Base-by-base conservation (phyloP, 2,888 invertebrate species). In the Troilus luridus region DNA sequence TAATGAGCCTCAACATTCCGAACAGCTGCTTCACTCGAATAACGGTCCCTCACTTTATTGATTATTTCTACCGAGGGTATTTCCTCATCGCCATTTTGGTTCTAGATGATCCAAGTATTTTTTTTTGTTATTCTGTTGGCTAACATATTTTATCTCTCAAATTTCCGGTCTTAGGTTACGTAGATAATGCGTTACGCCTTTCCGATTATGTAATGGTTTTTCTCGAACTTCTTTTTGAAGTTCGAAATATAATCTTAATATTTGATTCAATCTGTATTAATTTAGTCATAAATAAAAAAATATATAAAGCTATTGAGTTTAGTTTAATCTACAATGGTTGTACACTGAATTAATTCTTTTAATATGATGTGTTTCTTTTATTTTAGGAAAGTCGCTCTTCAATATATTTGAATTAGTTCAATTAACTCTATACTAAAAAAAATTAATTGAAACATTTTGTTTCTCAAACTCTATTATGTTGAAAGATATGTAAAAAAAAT, bases 91-190 rank as follows among this genome's bases (percentile, higher is more conserved):
- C 8, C 56, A 41, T 56, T 8, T 10, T 54, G 19, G 54, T 58
- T 58, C 56, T n/a, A 7, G 56, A 19, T 10, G 1, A 58, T 54
- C 21, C 54, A 54, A 54, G 27, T 77, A 17, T 41, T 77, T 14
- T 72, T 72, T 77, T 77, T 77, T 27, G 5, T 17, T 41, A 24
- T 14, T 77, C 41, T 19, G 72, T 77, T 27, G 9, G 72, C 72
- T 77, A 77, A 77, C 72, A 77, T 77, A 77, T 77, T 77, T 77
- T 77, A 77, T 77, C 72, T 72, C 6, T 27, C 72, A 77, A 41
- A 41, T 27, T 77, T 77, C 41, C 72, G 27, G 27, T 27, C 72
- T 77, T 19, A 19, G 8, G 72, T 77, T 41, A 77, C 72, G 72
- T 77, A 8, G 41, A 17, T 77, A 77, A 41, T 0, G 27, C 17